phyloP scores from a whole-genome alignment of 2,888 invertebrate genomes.

The Pyrocoelia pectoralis region DNA sequence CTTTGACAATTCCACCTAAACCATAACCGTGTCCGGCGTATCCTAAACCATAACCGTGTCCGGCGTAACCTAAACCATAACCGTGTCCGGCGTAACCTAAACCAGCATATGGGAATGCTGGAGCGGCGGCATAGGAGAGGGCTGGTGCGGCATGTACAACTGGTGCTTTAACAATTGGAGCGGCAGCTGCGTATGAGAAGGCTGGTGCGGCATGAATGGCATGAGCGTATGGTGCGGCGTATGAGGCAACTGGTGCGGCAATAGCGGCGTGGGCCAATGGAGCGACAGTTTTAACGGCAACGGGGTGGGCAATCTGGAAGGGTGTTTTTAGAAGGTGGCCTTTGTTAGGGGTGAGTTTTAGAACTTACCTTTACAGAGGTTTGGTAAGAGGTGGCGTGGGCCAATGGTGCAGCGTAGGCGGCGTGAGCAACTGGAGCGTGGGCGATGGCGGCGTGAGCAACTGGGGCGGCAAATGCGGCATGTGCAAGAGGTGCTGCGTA shows the following conservation, averaged over 20 bases:
- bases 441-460: slow-evolving; percentile 45
- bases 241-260: slow-evolving; percentile 37
- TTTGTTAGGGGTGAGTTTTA: background rate
- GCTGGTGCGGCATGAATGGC: slow-evolving; percentile 26
- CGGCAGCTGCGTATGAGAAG: slow-evolving; percentile 22
- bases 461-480: slow-evolving; percentile 41
- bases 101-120: slow-evolving; percentile 38
- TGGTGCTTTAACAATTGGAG: slow-evolving; percentile 19
- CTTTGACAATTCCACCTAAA: background rate
- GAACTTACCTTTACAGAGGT: slow-evolving; percentile 67
- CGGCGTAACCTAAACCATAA: slow-evolving; percentile 24
- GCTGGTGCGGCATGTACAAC: slow-evolving; percentile 19
- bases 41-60: slow-evolving; percentile 5
- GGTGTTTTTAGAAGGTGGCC: background rate
- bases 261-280: slow-evolving; percentile 28
- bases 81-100: slow-evolving; percentile 23
- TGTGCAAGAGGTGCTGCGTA: slow-evolving; percentile 40
- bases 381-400: slow-evolving; percentile 70
- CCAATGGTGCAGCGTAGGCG: slow-evolving; percentile 57
- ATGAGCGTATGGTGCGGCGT: slow-evolving; percentile 20
- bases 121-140: slow-evolving; percentile 19
- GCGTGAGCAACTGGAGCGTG: slow-evolving; percentile 49
- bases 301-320: slow-evolving; percentile 9
- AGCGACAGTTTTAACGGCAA: slow-evolving; percentile 22
- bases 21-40: slow-evolving; percentile 23